Percentiles rank a stretch among this genome's conserved stretches.
These are phyloP conservation scores for Triops cancriformis DNA, from an alignment of 1,140 invertebrate genomes.

Conservation along the genomic window DNA sequence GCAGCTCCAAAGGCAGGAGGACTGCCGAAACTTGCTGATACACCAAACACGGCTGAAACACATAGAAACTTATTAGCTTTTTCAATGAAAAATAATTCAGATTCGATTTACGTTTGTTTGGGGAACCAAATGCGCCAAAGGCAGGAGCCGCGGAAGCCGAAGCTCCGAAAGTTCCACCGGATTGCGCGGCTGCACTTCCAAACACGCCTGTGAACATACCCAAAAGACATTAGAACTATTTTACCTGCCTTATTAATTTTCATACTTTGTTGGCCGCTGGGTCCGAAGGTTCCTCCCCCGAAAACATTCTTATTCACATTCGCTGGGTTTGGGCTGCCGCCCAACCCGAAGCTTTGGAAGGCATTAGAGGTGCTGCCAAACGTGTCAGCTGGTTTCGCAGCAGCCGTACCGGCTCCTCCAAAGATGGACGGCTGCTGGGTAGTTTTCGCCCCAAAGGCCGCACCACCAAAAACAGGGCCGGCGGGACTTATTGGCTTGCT, in stretches of 20 bases:
- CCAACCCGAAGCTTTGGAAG: constrained; percentile 30
- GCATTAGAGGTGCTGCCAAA: constrained; percentile 15
- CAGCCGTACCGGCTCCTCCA: background rate
- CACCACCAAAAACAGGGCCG: background rate
- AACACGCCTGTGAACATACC: background rate
- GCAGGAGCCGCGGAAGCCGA: background rate
- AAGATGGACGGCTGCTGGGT: background rate
- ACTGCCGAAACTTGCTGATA: background rate
- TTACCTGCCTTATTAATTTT: background rate
- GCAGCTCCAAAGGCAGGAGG: constrained; percentile 17
- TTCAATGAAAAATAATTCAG: background rate
- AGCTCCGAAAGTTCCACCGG: background rate
- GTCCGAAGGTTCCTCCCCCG: constrained; percentile 25
- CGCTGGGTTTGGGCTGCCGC: constrained; percentile 30
- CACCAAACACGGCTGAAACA: constrained; percentile 23
- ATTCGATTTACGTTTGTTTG: constrained; percentile 20
- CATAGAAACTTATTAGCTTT: background rate
- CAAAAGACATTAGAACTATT: background rate
- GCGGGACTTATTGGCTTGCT: background rate
- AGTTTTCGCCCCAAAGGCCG: background rate
- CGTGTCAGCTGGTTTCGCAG: background rate
- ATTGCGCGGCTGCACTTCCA: constrained; percentile 11
- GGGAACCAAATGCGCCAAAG: constrained; percentile 14
- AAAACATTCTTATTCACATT: constrained; percentile 32
- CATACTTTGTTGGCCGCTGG: constrained; percentile 14